These are phyloP conservation scores for Distichodus sexfasciatus DNA, from an alignment of 2,797 vertebrate genomes.

Conservation along the genomic window DNA sequence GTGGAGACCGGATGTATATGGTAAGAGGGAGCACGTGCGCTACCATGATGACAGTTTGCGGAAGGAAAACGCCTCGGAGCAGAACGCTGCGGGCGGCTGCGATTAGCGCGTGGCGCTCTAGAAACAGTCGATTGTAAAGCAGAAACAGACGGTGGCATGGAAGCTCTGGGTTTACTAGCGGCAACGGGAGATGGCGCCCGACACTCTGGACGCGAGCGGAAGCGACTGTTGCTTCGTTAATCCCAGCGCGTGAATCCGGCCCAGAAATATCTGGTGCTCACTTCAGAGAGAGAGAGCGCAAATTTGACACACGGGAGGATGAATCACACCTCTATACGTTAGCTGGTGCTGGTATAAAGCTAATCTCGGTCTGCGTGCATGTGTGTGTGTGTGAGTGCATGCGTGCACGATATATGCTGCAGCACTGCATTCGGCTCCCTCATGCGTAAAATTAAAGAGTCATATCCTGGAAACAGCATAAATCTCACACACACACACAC, in stretches of 20 bases:
- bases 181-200: too few relatives aligned
- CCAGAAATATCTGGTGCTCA: constrained; percentile 16
- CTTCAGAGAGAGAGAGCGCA: constrained; percentile 11
- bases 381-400: constrained; percentile 3
- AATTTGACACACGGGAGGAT: constrained; percentile 28
- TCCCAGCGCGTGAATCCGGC: constrained; percentile 12
- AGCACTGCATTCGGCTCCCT: constrained; percentile 60
- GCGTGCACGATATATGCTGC: constrained; percentile 27
- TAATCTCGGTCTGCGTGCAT: constrained; percentile 30
- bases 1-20: too few relatives aligned
- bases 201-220: too few relatives aligned
- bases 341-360: constrained; percentile 22
- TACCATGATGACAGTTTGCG: too few relatives aligned
- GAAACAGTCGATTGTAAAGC: too few relatives aligned
- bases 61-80: too few relatives aligned
- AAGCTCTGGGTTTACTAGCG: too few relatives aligned
- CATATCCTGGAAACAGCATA: constrained; percentile 67
- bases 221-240: constrained; percentile 10
- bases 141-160: too few relatives aligned
- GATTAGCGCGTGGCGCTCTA: too few relatives aligned
- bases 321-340: constrained; percentile 25
- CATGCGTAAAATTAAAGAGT: constrained; percentile 77
- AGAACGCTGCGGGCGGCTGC: too few relatives aligned
- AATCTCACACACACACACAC: constrained; percentile 53
- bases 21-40: too few relatives aligned